Evolutionary conservation across 2,113 vertebrate genomes (phyloP).

Genomic region (Ibidorhyncha struthersii): DNA sequence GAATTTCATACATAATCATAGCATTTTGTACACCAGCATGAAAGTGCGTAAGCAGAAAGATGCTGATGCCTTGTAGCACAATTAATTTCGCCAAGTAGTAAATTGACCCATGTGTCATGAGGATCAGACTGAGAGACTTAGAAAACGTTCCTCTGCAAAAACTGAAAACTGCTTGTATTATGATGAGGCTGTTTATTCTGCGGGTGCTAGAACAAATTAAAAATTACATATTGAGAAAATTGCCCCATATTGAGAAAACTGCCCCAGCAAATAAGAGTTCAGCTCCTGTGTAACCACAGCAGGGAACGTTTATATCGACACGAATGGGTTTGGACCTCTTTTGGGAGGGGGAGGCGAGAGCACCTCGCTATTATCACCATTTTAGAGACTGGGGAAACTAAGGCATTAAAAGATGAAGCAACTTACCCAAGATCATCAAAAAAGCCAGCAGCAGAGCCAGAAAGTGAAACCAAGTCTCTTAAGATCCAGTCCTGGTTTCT

Average conservation of each 20-base stretch:
- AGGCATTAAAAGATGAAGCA: not conserved
- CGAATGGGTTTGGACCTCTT: not conserved
- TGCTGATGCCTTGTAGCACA: not conserved
- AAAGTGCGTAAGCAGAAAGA: not conserved
- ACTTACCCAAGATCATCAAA: not conserved
- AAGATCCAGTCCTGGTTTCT: not conserved
- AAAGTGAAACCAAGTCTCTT: not conserved
- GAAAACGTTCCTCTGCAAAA: not conserved
- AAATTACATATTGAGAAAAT: not conserved
- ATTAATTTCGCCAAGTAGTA: conserved; percentile 34
- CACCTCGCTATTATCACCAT: not conserved
- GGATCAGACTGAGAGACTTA: not conserved
- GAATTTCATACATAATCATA: conserved; percentile 20
- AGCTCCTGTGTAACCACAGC: not conserved
- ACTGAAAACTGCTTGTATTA: not conserved
- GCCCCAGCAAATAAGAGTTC: not conserved
- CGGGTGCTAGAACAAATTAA: not conserved
- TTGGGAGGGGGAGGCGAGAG: not conserved
- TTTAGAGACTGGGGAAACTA: not conserved
- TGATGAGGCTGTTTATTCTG: not conserved
- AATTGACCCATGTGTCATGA: not conserved
- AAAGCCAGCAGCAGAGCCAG: not conserved
- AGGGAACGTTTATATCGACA: not conserved
- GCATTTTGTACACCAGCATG: not conserved
- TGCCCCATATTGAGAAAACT: not conserved